These are phyloP conservation scores for Drusus annulatus DNA, from an alignment of 1,140 invertebrate genomes.

Conservation along the genomic window DNA sequence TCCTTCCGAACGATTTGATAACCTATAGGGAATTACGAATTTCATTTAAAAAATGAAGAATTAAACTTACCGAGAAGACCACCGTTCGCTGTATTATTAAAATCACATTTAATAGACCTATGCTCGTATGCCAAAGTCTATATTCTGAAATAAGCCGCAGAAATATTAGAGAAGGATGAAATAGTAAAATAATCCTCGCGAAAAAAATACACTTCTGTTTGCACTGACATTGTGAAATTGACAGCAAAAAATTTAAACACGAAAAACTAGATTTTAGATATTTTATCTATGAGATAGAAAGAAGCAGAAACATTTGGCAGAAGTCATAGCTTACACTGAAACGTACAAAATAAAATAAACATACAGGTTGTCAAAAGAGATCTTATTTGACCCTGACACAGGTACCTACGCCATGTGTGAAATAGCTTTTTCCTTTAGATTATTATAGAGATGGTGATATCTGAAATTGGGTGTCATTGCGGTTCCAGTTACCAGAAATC, in stretches of 20 bases:
- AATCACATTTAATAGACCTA: neutral
- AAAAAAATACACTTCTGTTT: constrained; percentile 25
- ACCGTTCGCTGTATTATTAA: neutral
- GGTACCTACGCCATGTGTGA: neutral
- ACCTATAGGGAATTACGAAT: neutral
- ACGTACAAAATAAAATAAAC: constrained; percentile 15
- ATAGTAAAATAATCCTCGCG: neutral
- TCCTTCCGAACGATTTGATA: neutral
- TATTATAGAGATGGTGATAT: too few relatives aligned
- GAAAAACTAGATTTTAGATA: constrained; percentile 1
- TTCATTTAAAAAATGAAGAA: constrained; percentile 10
- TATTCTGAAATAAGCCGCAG: constrained; percentile 6
- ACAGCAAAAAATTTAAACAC: constrained; percentile 17
- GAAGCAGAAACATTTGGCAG: neutral
- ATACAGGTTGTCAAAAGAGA: constrained; percentile 2
- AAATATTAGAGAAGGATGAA: constrained; percentile 15
- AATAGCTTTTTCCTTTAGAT: neutral
- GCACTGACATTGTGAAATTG: constrained; percentile 13
- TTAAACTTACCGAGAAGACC: constrained; percentile 28
- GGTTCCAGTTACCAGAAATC: too few relatives aligned
- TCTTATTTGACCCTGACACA: constrained; percentile 21
- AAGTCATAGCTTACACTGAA: neutral
- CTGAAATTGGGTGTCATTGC: too few relatives aligned
- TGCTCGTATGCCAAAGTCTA: constrained; percentile 20
- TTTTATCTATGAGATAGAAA: neutral